These are phyloP conservation scores for Pasiphila rectangulata DNA, from an alignment of 2,888 invertebrate species.

Conservation along the genomic window DNA sequence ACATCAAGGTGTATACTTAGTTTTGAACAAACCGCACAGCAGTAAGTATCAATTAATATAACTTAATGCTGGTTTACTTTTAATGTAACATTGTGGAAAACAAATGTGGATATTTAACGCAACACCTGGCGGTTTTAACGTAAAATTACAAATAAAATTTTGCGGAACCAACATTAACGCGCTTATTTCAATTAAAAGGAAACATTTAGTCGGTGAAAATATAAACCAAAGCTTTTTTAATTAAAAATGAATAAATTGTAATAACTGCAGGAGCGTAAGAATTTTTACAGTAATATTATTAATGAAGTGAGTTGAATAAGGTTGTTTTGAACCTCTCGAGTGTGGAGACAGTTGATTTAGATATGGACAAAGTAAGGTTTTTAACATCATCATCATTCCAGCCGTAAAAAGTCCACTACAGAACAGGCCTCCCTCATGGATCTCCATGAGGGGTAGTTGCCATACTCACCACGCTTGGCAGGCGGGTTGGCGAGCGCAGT, in stretches of 20 bases:
- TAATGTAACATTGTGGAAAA: slow-evolving; percentile 29
- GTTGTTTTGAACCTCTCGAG: too few species aligned
- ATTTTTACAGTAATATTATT: too few species aligned
- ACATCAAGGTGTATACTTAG: not conserved
- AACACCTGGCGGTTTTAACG: slow-evolving; percentile 32
- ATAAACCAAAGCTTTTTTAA: not conserved
- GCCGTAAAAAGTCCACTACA: too few species aligned
- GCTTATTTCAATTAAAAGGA: slow-evolving; percentile 18
- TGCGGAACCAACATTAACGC: slow-evolving; percentile 21
- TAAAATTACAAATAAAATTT: slow-evolving; percentile 30
- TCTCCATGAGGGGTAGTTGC: too few species aligned
- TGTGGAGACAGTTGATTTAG: too few species aligned
- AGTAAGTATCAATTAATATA: slow-evolving; percentile 26
- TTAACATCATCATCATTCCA: too few species aligned
- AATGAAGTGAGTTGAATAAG: too few species aligned
- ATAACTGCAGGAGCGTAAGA: not conserved
- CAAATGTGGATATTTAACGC: slow-evolving; percentile 25
- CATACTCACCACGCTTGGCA: too few species aligned
- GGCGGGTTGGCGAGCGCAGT: too few species aligned
- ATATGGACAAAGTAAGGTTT: too few species aligned
- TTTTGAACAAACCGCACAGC: slow-evolving; percentile 17
- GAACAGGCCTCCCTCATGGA: too few species aligned
- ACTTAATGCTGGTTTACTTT: slow-evolving; percentile 27
- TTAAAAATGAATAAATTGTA: not conserved
- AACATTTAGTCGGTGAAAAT: slow-evolving; percentile 6